phyloP scores from a whole-genome alignment of 2,888 invertebrate genomes.

The Andrena hattorfiana region DNA sequence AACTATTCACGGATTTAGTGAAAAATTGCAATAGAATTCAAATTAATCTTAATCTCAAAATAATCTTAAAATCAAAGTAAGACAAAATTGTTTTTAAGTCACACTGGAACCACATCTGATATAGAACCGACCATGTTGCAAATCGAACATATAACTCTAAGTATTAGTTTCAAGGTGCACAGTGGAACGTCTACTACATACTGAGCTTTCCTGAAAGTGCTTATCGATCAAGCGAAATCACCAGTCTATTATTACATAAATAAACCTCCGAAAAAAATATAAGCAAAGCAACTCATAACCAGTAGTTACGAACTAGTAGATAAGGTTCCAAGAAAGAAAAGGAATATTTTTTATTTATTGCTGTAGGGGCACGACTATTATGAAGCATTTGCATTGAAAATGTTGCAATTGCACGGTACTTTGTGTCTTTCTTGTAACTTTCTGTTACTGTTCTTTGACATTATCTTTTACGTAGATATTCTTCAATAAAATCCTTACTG shows the following conservation, averaged over 20 bases:
- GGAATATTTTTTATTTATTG: not conserved
- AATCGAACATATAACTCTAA: not conserved
- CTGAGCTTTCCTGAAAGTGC: constrained; percentile 1
- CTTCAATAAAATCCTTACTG: too few species aligned
- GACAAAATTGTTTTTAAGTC: not conserved
- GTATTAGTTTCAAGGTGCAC: not conserved
- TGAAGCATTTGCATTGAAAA: not conserved
- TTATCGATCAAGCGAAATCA: constrained; percentile 31
- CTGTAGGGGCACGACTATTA: not conserved
- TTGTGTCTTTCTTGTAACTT: too few species aligned
- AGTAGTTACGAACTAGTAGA: not conserved
- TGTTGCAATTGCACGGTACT: not conserved
- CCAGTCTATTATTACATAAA: constrained; percentile 8
- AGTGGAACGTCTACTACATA: not conserved
- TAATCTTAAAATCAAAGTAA: too few species aligned
- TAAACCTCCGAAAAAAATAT: not conserved
- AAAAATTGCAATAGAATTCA: not conserved
- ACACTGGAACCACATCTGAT: not conserved
- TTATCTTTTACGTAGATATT: too few species aligned
- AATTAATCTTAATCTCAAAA: too few species aligned
- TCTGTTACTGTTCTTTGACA: too few species aligned
- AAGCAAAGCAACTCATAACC: not conserved
- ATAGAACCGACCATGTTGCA: not conserved
- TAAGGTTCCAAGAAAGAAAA: not conserved
- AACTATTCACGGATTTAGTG: not conserved